These are phyloP conservation scores for Schrankia costaestrigalis DNA, from an alignment of 2,888 invertebrate species.

Conservation along the genomic window DNA sequence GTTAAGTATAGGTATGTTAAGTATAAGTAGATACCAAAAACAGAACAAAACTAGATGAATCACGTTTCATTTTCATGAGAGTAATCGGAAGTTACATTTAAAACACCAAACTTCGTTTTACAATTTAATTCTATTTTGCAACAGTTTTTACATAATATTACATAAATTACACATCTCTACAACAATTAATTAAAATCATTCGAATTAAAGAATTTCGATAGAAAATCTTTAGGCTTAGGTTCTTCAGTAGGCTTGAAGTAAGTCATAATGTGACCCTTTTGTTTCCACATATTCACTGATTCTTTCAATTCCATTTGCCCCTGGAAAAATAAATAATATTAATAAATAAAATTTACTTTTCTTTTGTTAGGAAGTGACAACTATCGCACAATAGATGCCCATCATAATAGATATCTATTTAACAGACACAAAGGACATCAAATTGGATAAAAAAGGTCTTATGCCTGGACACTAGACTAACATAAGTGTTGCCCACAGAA, in stretches of 20 bases:
- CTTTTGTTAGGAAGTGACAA: no score
- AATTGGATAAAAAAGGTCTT: no score
- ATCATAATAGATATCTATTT: no score
- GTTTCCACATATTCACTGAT: conserved; percentile 92
- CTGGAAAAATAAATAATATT: conserved; percentile 68
- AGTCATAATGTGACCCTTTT: conserved; percentile 91
- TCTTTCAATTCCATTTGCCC: conserved; percentile 98
- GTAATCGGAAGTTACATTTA: no score
- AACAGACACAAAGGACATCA: no score
- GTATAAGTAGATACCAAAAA: no score
- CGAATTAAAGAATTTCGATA: conserved; percentile 92
- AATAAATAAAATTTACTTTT: not conserved
- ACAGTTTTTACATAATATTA: conserved; percentile 32
- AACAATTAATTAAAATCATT: conserved; percentile 64
- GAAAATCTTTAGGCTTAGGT: conserved; percentile 93
- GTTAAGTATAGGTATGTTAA: no score
- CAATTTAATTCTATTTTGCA: conserved; percentile 32
- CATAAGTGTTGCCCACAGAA: no score
- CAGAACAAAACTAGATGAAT: no score
- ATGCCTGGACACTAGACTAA: no score
- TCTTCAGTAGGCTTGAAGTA: conserved; percentile 92
- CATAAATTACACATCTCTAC: conserved; percentile 37
- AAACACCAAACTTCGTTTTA: conserved; percentile 17
- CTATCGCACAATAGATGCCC: no score
- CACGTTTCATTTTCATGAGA: no score